A percentile compares a stretch with the other conserved stretches of the same genome.
Conservation (phyloP, 2,113 vertebrate species). For the Esox niger region DNA sequence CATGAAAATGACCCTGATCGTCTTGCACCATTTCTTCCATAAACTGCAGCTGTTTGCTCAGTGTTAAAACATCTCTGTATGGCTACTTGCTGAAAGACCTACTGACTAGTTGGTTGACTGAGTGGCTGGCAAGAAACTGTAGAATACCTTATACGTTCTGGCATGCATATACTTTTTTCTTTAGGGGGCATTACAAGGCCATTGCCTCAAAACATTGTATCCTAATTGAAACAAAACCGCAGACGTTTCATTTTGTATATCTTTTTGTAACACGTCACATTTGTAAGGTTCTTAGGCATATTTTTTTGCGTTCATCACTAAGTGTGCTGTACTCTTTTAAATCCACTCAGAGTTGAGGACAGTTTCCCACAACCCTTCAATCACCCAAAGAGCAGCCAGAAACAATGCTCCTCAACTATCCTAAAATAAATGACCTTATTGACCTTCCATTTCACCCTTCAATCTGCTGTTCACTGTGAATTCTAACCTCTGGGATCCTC, state of each 20-base stretch:
- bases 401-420: conserved; percentile 16
- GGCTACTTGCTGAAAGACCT: not conserved
- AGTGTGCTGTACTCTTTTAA: not conserved
- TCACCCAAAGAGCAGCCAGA: no score
- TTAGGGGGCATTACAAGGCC: not conserved
- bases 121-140: no score
- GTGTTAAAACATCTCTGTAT: conserved; percentile 38
- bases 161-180: not conserved
- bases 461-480: conserved; percentile 41
- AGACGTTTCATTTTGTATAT: no score
- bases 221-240: no score
- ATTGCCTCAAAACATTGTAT: no score
- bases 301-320: not conserved
- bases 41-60: conserved; percentile 55
- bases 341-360: no score
- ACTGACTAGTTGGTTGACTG: no score
- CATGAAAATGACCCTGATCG: conserved; percentile 51
- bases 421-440: conserved; percentile 48
- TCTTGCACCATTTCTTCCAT: conserved; percentile 44
- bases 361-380: conserved; percentile 45
- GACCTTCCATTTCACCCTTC: conserved; percentile 33
- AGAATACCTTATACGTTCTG: not conserved
- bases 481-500: conserved; percentile 45
- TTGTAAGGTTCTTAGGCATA: no score
- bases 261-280: no score